Evolutionary conservation across 2,113 vertebrate species (phyloP).

Genomic region (Megaleporinus macrocephalus): DNA sequence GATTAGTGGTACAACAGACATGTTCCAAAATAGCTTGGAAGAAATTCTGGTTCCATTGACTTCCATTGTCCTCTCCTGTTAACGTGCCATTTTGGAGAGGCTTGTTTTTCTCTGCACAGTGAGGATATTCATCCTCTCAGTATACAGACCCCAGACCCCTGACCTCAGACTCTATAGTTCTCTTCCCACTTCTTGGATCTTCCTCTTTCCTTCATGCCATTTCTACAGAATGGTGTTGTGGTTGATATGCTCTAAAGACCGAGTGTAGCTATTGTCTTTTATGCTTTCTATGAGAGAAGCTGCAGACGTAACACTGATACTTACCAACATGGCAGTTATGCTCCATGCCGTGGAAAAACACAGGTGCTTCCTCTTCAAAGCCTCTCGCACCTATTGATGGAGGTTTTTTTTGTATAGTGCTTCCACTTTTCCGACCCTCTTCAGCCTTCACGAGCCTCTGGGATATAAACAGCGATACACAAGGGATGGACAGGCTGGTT

Average conservation of each 20-base stretch:
- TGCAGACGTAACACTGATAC: background rate
- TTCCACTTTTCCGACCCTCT: background rate
- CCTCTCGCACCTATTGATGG: background rate
- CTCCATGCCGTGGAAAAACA: background rate
- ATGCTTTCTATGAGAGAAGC: background rate
- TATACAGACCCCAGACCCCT: no score
- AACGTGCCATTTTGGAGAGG: no score
- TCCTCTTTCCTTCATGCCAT: background rate
- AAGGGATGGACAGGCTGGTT: background rate
- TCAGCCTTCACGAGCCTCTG: background rate
- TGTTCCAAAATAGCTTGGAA: no score
- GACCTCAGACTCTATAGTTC: no score
- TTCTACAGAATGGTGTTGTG: background rate
- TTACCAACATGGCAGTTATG: background rate
- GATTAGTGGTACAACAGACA: no score
- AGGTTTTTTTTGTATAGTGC: constrained; percentile 2
- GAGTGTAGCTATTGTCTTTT: background rate
- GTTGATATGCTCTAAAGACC: background rate
- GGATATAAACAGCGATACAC: constrained; percentile 5
- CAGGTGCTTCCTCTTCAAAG: background rate
- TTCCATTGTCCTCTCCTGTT: no score
- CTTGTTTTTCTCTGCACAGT: no score
- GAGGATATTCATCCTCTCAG: no score
- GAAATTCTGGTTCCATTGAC: no score
- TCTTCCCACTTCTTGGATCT: no score